phyloP scores from a whole-genome alignment of 1,140 invertebrate species.

The Scaptomyza hsui region DNA sequence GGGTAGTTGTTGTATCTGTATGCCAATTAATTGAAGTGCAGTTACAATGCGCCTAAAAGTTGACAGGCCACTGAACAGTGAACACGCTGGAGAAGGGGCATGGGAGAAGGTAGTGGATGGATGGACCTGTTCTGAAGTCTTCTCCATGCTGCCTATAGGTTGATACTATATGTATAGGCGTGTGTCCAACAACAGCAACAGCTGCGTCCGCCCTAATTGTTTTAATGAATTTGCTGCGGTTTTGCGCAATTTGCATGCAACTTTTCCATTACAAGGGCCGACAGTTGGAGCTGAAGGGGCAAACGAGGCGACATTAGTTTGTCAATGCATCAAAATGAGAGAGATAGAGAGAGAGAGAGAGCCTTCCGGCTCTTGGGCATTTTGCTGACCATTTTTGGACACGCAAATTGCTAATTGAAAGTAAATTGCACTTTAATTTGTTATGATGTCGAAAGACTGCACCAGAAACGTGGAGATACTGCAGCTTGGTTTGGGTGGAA shows the following conservation, averaged over 20 bases:
- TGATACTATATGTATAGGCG: constrained; percentile 35
- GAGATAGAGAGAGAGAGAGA: constrained; percentile 22
- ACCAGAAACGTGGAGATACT: not conserved
- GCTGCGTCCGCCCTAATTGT: constrained; percentile 71
- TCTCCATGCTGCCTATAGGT: not conserved
- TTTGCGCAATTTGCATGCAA: constrained; percentile 78
- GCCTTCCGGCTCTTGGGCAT: constrained; percentile 37
- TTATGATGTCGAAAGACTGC: constrained; percentile 47
- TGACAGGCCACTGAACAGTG: constrained; percentile 19
- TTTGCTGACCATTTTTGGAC: constrained; percentile 51
- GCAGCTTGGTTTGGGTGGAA: not conserved
- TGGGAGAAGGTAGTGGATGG: not conserved
- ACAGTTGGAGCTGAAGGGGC: constrained; percentile 28
- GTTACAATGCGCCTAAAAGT: constrained; percentile 34
- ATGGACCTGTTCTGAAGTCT: constrained; percentile 26
- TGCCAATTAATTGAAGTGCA: constrained; percentile 50
- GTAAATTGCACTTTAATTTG: constrained; percentile 82
- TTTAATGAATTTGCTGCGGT: constrained; percentile 82
- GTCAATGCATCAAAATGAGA: constrained; percentile 52
- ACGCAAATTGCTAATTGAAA: constrained; percentile 81
- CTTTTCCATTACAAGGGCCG: constrained; percentile 59
- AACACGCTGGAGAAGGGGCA: not conserved
- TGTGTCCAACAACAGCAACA: constrained; percentile 48
- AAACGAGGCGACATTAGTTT: constrained; percentile 42
- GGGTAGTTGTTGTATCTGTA: constrained; percentile 31